Evolutionary conservation across 2,888 invertebrate species (phyloP).

Genomic region (Cepaea hortensis): DNA sequence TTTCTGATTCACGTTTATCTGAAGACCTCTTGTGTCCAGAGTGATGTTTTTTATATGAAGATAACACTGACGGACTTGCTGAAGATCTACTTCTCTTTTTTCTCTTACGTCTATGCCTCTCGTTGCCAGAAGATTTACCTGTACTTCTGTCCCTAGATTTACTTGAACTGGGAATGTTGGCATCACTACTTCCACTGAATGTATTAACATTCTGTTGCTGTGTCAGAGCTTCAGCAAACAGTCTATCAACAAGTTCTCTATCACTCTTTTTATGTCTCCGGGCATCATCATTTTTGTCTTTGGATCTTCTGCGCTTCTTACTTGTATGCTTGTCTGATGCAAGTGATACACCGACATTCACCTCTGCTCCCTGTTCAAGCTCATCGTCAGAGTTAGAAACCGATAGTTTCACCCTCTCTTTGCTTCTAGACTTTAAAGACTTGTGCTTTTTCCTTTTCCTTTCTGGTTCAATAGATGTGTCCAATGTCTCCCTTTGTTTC

Average conservation of each 20-base stretch:
- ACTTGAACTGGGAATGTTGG: constrained; percentile 18
- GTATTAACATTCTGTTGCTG: constrained; percentile 7
- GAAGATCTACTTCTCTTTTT: constrained; percentile 30
- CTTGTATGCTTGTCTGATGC: constrained; percentile 29
- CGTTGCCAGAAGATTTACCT: constrained; percentile 17
- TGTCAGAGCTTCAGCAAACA: constrained; percentile 43
- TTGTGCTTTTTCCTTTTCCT: constrained; percentile 33
- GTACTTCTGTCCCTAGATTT: constrained; percentile 23
- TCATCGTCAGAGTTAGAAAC: constrained; percentile 23
- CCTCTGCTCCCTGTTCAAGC: not conserved
- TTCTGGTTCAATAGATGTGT: not conserved
- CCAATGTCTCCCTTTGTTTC: constrained; percentile 50
- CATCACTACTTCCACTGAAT: not conserved
- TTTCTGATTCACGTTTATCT: constrained; percentile 25
- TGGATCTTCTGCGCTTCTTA: constrained; percentile 29
- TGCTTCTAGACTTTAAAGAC: constrained; percentile 24
- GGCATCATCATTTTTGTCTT: constrained; percentile 6
- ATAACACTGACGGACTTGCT: constrained; percentile 8
- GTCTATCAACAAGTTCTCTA: constrained; percentile 52
- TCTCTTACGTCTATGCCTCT: constrained; percentile 33
- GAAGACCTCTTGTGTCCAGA: constrained; percentile 67
- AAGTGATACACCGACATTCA: not conserved
- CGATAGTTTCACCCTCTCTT: constrained; percentile 18
- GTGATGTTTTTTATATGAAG: constrained; percentile 66
- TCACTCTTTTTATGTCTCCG: constrained; percentile 2